Evolutionary conservation across 2,888 invertebrate species (phyloP).

Genomic region (Torymus tubicola): DNA sequence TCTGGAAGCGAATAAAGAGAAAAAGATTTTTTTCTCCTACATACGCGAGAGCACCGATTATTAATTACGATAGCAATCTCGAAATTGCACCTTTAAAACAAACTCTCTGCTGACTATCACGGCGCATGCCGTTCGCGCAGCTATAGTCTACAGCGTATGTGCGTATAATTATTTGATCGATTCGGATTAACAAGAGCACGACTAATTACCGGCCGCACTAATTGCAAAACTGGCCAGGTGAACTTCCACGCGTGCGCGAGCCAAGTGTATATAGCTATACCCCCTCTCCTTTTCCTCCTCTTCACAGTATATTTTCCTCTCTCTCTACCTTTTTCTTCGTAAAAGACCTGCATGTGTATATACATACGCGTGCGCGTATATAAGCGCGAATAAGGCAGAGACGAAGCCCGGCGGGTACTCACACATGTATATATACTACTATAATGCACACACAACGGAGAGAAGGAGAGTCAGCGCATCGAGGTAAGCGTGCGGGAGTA

Average conservation of each 20-base stretch:
- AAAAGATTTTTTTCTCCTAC: not conserved
- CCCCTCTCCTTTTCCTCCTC: not conserved
- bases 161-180: constrained; percentile 53
- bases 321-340: constrained; percentile 6
- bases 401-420: not conserved
- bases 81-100: constrained; percentile 13
- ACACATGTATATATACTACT: not conserved
- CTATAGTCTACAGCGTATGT: too few relatives aligned
- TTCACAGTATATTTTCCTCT: not conserved
- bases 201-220: constrained; percentile 53
- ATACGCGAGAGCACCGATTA: constrained; percentile 8
- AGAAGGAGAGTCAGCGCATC: constrained; percentile 22
- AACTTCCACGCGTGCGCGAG: constrained; percentile 61
- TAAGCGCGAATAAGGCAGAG: not conserved
- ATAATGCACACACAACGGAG: not conserved
- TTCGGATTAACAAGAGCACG: constrained; percentile 57
- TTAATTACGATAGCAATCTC: constrained; percentile 46
- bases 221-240: constrained; percentile 53
- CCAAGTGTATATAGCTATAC: not conserved
- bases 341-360: not conserved
- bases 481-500: constrained; percentile 1
- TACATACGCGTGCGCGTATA: too few relatives aligned
- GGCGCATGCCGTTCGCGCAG: not conserved
- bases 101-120: constrained; percentile 7
- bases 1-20: not conserved